phyloP scores from a whole-genome alignment of 2,888 invertebrate species.

The Bellardia pandia region DNA sequence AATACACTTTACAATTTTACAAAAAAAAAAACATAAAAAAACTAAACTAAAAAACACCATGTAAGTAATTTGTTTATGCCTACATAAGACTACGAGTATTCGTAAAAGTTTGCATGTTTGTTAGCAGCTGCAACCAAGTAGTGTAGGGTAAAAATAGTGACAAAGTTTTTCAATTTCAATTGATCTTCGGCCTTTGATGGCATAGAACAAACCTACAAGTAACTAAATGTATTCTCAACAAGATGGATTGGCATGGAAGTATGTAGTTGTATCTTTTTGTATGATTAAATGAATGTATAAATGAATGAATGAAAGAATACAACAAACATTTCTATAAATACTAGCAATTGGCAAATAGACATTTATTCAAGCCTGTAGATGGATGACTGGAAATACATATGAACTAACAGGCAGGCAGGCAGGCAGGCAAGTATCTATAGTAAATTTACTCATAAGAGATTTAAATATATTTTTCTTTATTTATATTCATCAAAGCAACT shows the following conservation, averaged over 20 bases:
- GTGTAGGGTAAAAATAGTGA: slow-evolving; percentile 61
- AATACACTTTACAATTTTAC: slow-evolving; percentile 14
- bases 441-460: slow-evolving; percentile 43
- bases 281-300: slow-evolving; percentile 28
- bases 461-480: slow-evolving; percentile 32
- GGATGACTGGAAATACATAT: slow-evolving; percentile 6
- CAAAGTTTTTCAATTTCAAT: slow-evolving; percentile 72
- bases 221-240: slow-evolving; percentile 1
- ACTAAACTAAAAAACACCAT: neutral
- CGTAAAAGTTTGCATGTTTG: neutral
- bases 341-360: slow-evolving; percentile 18
- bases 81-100: neutral
- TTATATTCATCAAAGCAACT: slow-evolving; percentile 30
- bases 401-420: neutral
- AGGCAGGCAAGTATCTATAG: neutral
- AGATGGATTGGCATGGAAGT: slow-evolving; percentile 43
- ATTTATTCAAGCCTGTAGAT: slow-evolving; percentile 24
- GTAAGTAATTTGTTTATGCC: neutral
- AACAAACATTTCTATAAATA: neutral
- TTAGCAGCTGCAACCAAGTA: neutral
- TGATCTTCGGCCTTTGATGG: slow-evolving; percentile 70
- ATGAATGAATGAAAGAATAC: slow-evolving; percentile 37
- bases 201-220: slow-evolving; percentile 53
- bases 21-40: neutral
- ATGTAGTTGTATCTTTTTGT: neutral